Conservation (phyloP, 2,797 vertebrate species). For the Pseudopleuronectes americanus region DNA sequence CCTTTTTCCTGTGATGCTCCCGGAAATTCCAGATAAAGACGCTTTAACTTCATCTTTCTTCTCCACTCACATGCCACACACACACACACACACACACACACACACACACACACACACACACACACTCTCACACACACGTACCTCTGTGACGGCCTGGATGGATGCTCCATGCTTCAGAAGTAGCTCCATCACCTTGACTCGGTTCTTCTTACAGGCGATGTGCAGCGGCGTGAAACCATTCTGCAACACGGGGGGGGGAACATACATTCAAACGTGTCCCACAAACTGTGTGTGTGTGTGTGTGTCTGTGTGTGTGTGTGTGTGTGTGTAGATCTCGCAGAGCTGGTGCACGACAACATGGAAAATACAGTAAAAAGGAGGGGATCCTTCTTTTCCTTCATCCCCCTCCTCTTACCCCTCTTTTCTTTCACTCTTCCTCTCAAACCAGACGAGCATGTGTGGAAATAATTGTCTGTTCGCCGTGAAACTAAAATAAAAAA, state of each 20-base stretch:
- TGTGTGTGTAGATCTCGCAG: conserved; percentile 13
- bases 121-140: conserved; percentile 59
- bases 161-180: conserved; percentile 88
- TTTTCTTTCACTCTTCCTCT: conserved; percentile 21
- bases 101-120: background rate
- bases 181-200: conserved; percentile 98
- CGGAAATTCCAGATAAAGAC: background rate
- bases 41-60: too few species aligned
- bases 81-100: conserved; percentile 11
- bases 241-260: conserved; percentile 71
- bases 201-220: conserved; percentile 99
- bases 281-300: background rate
- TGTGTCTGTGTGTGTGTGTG: conserved; percentile 2
- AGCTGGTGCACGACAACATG: conserved; percentile 49
- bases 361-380: conserved; percentile 59
- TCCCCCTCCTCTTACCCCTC: conserved; percentile 1
- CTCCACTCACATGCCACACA: background rate
- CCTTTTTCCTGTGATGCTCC: background rate
- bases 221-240: conserved; percentile 99
- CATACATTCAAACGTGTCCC: conserved; percentile 75
- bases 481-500: conserved; percentile 32
- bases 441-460: conserved; percentile 71
- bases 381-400: conserved; percentile 12
- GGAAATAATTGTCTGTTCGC: conserved; percentile 60
- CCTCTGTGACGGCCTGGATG: conserved; percentile 97